Evolutionary conservation across 2,888 invertebrate species (phyloP), one percentile per base, ranked within the genome.

Genomic region (Andrena trimmerana): DNA sequence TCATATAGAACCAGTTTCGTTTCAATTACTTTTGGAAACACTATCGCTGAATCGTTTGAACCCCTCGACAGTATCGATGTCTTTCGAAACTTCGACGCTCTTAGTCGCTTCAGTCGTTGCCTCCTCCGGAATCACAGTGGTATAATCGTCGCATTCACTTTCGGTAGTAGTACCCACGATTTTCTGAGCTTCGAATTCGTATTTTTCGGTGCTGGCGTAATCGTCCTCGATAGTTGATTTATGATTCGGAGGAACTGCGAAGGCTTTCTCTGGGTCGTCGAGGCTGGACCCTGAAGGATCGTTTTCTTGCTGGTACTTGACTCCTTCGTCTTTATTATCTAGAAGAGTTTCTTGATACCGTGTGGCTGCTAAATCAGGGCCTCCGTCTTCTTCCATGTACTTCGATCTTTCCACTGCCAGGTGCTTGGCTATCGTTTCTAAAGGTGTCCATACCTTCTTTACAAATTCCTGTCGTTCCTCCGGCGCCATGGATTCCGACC

Each of bases 401-500:
- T 82, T 89, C 13, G 86, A 81, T 8, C 91, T 89, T 54, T 92
- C 91, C 48, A 91, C 93, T 0, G 90, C 87, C 16, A 93, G 62
- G 27, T 93, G 91, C 54, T 94, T 92, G 1, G 93, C 86, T 31
- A 94, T 90, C 6, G 90, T 88, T 29, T 92, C 90, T 16, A 93
- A 89, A 0, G 93, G 93, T 10, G 91, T 80, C 78, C 90, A 89
- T 20, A 91, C 88, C 33, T 91, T 90, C 31, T 92, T 83, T 42
- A 90, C 83, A 69, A 90, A 88, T 33, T 90, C 81, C 10, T 90
- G 83, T 3, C 81, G 89, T 16, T 93, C 92, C 5, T 89, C 88
- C 0, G 88, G 78, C 7, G 69, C 70, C 87, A 90, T 88, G 5
- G 73, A 84, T 65, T 90, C 90, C 1, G 92, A 91, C 73, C 89